phyloP scores from a whole-genome alignment of 2,797 vertebrate genomes.

The Channa striata region DNA sequence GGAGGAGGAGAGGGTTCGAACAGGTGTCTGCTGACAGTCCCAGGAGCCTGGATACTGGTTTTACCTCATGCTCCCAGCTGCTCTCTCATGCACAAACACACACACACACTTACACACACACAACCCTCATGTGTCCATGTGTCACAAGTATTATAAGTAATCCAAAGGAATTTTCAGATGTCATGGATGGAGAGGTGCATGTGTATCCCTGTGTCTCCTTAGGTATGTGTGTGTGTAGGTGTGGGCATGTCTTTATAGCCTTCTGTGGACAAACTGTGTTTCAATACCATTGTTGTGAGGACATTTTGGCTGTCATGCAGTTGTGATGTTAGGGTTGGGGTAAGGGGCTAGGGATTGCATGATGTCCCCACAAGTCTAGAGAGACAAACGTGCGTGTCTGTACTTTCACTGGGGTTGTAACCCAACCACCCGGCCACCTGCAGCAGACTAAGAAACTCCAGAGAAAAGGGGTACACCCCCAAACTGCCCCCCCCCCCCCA shows the following conservation, averaged over 20 bases:
- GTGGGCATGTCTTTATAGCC: conserved; percentile 16
- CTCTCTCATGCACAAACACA: conserved; percentile 29
- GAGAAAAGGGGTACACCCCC: conserved; percentile 58
- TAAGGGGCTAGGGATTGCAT: too few relatives aligned
- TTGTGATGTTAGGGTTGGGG: too few relatives aligned
- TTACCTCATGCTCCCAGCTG: conserved; percentile 77
- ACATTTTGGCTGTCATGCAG: too few relatives aligned
- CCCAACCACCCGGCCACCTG: conserved; percentile 81
- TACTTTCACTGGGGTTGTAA: conserved; percentile 77
- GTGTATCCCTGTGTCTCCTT: conserved; percentile 35
- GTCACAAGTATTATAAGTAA: conserved; percentile 81
- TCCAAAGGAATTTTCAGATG: conserved; percentile 83
- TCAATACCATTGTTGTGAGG: too few relatives aligned
- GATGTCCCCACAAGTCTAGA: too few relatives aligned
- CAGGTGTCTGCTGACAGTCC: conserved; percentile 83
- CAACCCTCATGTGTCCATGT: conserved; percentile 76
- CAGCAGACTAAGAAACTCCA: conserved; percentile 69
- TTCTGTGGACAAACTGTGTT: too few relatives aligned
- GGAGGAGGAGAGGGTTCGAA: conserved; percentile 55
- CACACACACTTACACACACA: conserved; percentile 20
- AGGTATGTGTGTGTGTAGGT: conserved; percentile 13
- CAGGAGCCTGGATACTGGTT: conserved; percentile 76
- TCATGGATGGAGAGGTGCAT: conserved; percentile 52
- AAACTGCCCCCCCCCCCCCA: too few relatives aligned
- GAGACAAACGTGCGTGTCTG: conserved; percentile 27